Conservation (phyloP, 1,140 invertebrate species). For the Nebria ingens region DNA sequence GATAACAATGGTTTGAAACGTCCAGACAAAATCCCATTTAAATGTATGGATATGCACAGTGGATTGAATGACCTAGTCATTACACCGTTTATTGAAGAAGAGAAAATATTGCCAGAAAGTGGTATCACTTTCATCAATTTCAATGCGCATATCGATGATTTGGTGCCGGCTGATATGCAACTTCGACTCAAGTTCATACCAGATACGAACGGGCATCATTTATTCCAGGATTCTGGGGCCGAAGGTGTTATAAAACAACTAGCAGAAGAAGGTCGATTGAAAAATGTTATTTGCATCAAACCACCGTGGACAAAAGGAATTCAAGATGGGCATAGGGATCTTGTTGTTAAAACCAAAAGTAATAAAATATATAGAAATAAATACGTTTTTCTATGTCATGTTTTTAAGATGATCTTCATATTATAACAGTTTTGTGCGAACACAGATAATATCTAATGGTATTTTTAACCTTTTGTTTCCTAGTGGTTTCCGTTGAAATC, state of each 20-base stretch:
- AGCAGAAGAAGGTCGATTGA: conserved; percentile 74
- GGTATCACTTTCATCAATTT: conserved; percentile 71
- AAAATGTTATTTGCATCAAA: conserved; percentile 71
- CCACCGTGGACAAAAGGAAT: conserved; percentile 83
- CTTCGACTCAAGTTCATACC: conserved; percentile 39
- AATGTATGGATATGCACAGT: not conserved
- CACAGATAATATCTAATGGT: too few relatives aligned
- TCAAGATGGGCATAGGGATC: conserved; percentile 30
- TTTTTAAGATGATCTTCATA: too few relatives aligned
- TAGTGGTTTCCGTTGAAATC: too few relatives aligned
- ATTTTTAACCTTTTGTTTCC: too few relatives aligned
- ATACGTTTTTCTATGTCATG: not conserved
- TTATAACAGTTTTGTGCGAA: too few relatives aligned
- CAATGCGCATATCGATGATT: conserved; percentile 84
- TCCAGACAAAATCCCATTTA: not conserved
- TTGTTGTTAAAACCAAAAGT: not conserved
- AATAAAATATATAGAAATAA: not conserved
- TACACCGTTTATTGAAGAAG: not conserved
- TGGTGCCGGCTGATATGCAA: conserved; percentile 60
- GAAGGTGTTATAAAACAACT: conserved; percentile 89
- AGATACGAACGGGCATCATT: conserved; percentile 49
- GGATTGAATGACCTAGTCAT: not conserved
- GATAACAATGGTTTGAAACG: not conserved
- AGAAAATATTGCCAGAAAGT: not conserved
- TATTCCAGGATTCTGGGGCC: conserved; percentile 56